phyloP scores from a whole-genome alignment of 2,888 invertebrate species.

The Heliconius sara region DNA sequence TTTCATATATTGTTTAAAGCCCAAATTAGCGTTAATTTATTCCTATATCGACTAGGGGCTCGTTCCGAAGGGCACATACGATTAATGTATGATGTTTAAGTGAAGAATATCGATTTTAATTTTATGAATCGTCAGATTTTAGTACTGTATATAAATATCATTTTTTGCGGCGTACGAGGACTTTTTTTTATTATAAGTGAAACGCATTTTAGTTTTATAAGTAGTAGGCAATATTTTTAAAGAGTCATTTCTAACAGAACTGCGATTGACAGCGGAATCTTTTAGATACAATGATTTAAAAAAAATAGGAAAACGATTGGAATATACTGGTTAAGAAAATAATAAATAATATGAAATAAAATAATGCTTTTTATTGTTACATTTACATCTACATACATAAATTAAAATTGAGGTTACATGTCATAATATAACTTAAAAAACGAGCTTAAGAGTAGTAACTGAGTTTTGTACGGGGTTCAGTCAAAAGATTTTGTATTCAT shows the following conservation, averaged over 20 bases:
- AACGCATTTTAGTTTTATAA: conserved; percentile 84
- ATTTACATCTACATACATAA: conserved; percentile 8
- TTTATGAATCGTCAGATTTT: conserved; percentile 75
- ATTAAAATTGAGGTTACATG: background rate
- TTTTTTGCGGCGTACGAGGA: conserved; percentile 80
- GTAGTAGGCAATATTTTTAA: conserved; percentile 83
- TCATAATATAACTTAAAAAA: background rate
- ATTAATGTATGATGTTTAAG: conserved; percentile 58
- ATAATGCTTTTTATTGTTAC: conserved; percentile 50
- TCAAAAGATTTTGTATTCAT: background rate
- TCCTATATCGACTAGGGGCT: conserved; percentile 57
- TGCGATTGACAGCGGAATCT: conserved; percentile 79
- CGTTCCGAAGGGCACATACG: conserved; percentile 64
- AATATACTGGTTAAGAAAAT: conserved; percentile 84
- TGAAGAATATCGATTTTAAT: conserved; percentile 73
- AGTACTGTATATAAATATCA: conserved; percentile 81
- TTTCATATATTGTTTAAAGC: conserved; percentile 44
- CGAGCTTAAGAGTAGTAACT: background rate
- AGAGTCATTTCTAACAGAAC: conserved; percentile 79
- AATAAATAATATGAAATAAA: conserved; percentile 81
- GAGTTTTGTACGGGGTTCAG: background rate
- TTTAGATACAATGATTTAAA: conserved; percentile 80
- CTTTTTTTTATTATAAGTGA: conserved; percentile 74
- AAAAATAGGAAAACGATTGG: conserved; percentile 82
- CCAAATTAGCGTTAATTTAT: conserved; percentile 46